Percentiles rank a stretch among this genome's conserved stretches.
Evolutionary conservation across 2,797 vertebrate species (phyloP).

Genomic region (Gambelia wislizenii): DNA sequence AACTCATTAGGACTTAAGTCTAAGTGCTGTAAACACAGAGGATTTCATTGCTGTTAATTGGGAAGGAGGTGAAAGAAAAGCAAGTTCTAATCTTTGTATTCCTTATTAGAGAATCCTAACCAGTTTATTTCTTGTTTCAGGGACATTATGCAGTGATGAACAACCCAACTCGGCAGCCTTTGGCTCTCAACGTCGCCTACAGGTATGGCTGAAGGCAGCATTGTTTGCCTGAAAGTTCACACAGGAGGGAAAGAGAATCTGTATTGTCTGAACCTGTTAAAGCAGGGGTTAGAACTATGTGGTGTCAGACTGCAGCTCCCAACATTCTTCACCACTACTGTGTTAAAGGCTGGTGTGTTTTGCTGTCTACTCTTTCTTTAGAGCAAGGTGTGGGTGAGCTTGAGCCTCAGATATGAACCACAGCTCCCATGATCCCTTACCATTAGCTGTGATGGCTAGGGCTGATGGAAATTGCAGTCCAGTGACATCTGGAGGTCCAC

Average conservation of each 20-base stretch:
- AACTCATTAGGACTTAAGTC: too few relatives aligned
- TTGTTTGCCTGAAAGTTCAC: accelerated
- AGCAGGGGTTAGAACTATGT: too few relatives aligned
- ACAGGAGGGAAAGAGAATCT: too few relatives aligned
- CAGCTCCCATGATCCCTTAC: too few relatives aligned
- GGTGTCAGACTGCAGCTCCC: not conserved
- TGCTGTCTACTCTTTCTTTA: too few relatives aligned
- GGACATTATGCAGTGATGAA: conserved; percentile 98
- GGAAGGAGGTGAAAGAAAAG: not conserved
- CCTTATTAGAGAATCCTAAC: not conserved
- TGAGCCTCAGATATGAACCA: too few relatives aligned
- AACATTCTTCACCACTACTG: not conserved
- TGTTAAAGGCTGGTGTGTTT: too few relatives aligned
- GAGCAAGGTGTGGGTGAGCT: too few relatives aligned
- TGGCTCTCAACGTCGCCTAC: conserved; percentile 94
- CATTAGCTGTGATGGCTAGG: too few relatives aligned
- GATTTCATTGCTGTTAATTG: not conserved
- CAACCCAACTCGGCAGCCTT: conserved; percentile 94
- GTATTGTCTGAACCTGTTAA: too few relatives aligned
- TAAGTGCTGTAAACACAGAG: not conserved
- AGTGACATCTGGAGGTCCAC: too few relatives aligned
- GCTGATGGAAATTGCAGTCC: too few relatives aligned
- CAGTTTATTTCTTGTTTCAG: conserved; percentile 64
- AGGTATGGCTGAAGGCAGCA: conserved; percentile 76
- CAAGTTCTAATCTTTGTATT: not conserved